Evolutionary conservation across 2,113 vertebrate species (phyloP), one percentile per base, ranked within the genome.

Genomic region (Camelus dromedarius): DNA sequence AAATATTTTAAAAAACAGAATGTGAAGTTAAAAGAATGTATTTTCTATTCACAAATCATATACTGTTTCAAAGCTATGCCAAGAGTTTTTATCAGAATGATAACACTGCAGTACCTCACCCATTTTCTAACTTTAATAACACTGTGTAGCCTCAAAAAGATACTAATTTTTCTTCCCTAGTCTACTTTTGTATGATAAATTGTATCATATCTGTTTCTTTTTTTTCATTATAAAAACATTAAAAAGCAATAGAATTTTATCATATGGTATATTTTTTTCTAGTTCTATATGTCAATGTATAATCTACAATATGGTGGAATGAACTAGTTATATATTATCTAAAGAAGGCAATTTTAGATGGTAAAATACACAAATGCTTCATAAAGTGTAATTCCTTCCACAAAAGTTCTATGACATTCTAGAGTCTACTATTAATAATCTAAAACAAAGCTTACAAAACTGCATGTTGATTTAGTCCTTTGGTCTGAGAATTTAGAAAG

Each of bases 371-470:
- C 6, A 96, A 83, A 28, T 88, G 13, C 3, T 85, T 54, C 52
- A 75, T 66, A 67, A 77, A 5, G 80, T n/a, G 80, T 88, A 58
- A 87, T 66, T 90, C 1, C 8, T 90, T 81, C 69, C 11, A 79
- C 5, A 82, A 87, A 77, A 87, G 46, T 86, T 64, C 20, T 80
- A n/a, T 83, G 38, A 46, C 32, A 87, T 79, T 95, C 54, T 72
- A 79, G 4, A 77, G 19, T 58, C 5, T 54, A 64, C 20, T 83
- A 9, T 67, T 52, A 60, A n/a, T 58, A 82, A 83, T 38, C 6
- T 62, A 76, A 96, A 86, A 66, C 54, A 77, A 77, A 96, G 50
- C 32, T 35, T 73, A 56, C 2, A 35, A 85, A 93, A 76, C 14
- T 20, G 80, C 3, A 77, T 86, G 8, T 66, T 73, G 60, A 85